Evolutionary conservation across 64 coral and sea anemone species (phyloP), one percentile per base, ranked within the genome.

Genomic region (Anthopleura sola): DNA sequence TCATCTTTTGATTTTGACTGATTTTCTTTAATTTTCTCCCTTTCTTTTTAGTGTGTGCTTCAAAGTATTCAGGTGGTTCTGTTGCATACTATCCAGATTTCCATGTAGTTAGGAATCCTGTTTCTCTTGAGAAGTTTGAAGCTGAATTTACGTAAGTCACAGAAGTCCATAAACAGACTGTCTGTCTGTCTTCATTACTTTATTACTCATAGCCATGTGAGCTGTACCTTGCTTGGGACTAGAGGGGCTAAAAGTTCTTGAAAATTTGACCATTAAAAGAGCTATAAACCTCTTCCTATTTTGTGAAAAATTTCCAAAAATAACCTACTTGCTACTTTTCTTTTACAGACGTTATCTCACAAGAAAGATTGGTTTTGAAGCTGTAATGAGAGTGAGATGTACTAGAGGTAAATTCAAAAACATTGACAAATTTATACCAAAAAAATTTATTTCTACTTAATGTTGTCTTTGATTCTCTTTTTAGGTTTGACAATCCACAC

Each of bases 281-380:
- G 40, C 40, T 44, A 44, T 6, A 44, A 44, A 44, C 3, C 10
- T 9, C 5, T 26, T 11, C 11, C 24, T 62, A 26, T 62, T 62
- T 9, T 56, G 16, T 21, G 4, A 56, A 56, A 56, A 56, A 18
- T 62, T n/a, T 62, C 31, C 9, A 34, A 31, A 12, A 17, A 32
- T 34, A 1, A 31, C 9, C 24, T 26, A 34, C n/a, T 33, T 34
- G 66, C 5, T 8, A 38, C 21, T 54, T 33, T 3, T 68, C 87
- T 60, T 62, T 11, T 26, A 38, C 75, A 99, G 97, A 36, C 97
- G 97, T 62, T 99, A 99, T 83, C 87, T 99, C 31, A 99, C 97
- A 55, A 92, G 97, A 62, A 99, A 99, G 68, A 92, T 99, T 84
- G 97, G 97, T 24, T 99, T 99, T 95, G 97, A 99, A 82, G 97